These are phyloP conservation scores for Drosophila austrosaltans DNA, from an alignment of 2,888 invertebrate species.

Conservation along the genomic window DNA sequence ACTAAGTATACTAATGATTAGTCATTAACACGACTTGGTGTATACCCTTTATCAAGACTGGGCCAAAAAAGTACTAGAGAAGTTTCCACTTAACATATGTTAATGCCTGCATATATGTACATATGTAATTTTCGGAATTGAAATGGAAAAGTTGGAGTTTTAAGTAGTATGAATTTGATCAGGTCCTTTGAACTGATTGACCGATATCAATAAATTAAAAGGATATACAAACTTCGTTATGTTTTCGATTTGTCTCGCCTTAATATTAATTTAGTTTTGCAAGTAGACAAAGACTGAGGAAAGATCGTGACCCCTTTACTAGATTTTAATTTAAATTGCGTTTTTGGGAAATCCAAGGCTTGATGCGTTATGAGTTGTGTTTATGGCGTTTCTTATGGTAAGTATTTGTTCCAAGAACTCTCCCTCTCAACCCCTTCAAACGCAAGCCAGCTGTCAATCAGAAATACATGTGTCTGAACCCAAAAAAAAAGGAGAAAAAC, in stretches of 20 bases:
- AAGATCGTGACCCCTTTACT: conserved; percentile 7
- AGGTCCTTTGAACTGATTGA: too few species aligned
- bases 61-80: too few species aligned
- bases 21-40: not conserved
- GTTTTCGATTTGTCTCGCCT: conserved; percentile 15
- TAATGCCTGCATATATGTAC: too few species aligned
- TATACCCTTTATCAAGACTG: not conserved
- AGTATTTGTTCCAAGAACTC: conserved; percentile 21
- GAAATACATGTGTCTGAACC: conserved; percentile 17
- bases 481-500: not conserved
- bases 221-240: not conserved
- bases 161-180: too few species aligned
- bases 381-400: conserved; percentile 33
- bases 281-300: not conserved
- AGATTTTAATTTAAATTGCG: conserved; percentile 38
- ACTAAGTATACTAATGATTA: not conserved
- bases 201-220: not conserved
- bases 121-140: too few species aligned
- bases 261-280: conserved; percentile 16
- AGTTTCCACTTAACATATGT: too few species aligned
- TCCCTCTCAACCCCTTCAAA: conserved; percentile 12
- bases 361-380: conserved; percentile 31
- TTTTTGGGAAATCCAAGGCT: conserved; percentile 30
- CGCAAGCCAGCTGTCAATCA: conserved; percentile 64
- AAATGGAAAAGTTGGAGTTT: too few species aligned